Evolutionary conservation across 2,797 vertebrate genomes (phyloP).

Genomic region (Octomys mimax): DNA sequence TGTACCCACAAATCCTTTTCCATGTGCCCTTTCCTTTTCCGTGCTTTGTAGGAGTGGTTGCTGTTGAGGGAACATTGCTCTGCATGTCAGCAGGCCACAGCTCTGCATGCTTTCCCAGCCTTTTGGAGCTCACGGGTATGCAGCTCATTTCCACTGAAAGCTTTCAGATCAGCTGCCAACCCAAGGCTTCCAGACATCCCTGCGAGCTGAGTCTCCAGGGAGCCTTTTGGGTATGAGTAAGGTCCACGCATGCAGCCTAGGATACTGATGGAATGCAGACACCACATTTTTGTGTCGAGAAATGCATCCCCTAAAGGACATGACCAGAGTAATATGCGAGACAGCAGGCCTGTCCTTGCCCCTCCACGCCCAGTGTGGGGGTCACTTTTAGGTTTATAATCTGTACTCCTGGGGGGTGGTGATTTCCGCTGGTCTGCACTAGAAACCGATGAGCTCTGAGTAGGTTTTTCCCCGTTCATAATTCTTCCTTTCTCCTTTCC

Average conservation of each 20-base stretch:
- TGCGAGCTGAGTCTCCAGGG: background rate
- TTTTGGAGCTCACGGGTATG: background rate
- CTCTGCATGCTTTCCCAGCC: background rate
- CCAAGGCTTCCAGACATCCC: background rate
- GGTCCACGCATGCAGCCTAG: background rate
- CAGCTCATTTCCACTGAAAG: background rate
- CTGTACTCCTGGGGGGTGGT: background rate
- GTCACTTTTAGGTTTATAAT: background rate
- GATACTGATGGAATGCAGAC: background rate
- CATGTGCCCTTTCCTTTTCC: background rate
- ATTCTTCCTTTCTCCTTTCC: constrained; percentile 25
- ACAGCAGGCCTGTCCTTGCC: background rate
- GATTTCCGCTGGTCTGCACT: background rate
- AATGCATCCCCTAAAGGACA: background rate
- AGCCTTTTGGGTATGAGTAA: background rate
- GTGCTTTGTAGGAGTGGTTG: background rate
- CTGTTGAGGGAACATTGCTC: background rate
- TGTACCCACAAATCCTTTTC: background rate
- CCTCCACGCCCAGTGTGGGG: accelerated
- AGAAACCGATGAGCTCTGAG: constrained; percentile 3
- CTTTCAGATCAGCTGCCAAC: background rate
- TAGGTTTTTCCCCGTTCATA: background rate
- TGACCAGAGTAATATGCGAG: background rate
- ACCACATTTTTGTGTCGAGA: background rate
- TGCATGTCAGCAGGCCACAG: accelerated